Conservation (phyloP, 2,797 vertebrate species). For the Eremophila alpestris region DNA sequence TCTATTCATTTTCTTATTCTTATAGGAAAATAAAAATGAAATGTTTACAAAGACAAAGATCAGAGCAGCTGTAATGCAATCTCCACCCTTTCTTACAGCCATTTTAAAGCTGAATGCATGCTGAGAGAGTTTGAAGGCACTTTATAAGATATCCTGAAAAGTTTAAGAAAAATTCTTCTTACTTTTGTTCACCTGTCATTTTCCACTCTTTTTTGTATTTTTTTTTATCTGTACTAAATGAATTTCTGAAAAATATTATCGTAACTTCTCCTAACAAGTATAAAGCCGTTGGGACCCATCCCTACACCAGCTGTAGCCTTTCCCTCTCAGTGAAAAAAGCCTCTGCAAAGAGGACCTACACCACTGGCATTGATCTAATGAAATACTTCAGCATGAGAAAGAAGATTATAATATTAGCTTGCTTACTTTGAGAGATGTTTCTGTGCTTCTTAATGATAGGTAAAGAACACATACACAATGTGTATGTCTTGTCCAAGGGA, state of each 20-base stretch:
- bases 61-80: conserved; percentile 2
- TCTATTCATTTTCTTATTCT: conserved; percentile 67
- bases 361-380: neutral
- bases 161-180: neutral
- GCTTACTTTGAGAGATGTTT: neutral
- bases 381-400: neutral
- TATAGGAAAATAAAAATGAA: conserved; percentile 68
- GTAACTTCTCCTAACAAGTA: neutral
- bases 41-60: conserved; percentile 54
- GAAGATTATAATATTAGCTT: neutral
- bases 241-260: neutral
- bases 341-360: neutral
- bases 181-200: neutral
- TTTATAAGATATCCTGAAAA: neutral
- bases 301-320: neutral
- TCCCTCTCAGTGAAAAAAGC: neutral
- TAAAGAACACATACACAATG: neutral
- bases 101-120: conserved; percentile 21
- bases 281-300: neutral
- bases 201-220: neutral
- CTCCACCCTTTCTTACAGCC: neutral
- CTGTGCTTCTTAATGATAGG: neutral
- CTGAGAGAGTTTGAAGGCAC: neutral
- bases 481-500: neutral
- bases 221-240: neutral